Percentiles rank a stretch among this genome's conserved stretches.
Evolutionary conservation across 2,113 vertebrate genomes (phyloP).

Genomic region (Onychostoma macrolepis): DNA sequence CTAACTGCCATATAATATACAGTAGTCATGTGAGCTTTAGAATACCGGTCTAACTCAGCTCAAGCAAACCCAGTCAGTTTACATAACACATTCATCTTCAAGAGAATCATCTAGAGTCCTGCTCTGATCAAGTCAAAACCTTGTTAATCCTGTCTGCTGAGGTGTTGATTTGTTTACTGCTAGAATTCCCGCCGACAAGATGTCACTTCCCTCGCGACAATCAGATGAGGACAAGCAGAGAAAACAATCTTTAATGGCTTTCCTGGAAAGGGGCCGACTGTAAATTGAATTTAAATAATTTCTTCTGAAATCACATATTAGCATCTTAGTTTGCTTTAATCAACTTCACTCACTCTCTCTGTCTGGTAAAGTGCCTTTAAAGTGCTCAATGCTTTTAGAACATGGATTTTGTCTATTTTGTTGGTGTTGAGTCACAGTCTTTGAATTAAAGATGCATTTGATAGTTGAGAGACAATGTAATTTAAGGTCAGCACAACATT

Average conservation of each 20-base stretch:
- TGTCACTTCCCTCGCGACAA: constrained; percentile 38
- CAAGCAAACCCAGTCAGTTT: not conserved
- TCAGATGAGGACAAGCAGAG: constrained; percentile 18
- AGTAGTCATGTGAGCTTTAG: not conserved
- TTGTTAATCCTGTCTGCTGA: constrained; percentile 45
- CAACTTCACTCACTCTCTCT: not conserved
- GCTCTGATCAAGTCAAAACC: constrained; percentile 37
- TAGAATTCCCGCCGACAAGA: constrained; percentile 35
- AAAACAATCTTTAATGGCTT: constrained; percentile 39
- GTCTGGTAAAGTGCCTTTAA: constrained; percentile 18
- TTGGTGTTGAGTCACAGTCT: constrained; percentile 30
- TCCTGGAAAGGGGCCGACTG: constrained; percentile 34
- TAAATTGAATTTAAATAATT: constrained; percentile 48
- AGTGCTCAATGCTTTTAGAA: constrained; percentile 16
- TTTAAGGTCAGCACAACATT: constrained; percentile 34
- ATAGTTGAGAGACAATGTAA: constrained; percentile 41
- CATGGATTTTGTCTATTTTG: constrained; percentile 34
- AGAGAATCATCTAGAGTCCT: constrained; percentile 31
- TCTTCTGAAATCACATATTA: constrained; percentile 40
- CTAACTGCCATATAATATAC: not conserved
- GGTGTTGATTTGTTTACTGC: constrained; percentile 53
- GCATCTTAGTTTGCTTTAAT: constrained; percentile 31
- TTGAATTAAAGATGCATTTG: constrained; percentile 46
- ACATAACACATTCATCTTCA: not conserved
- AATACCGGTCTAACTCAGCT: not conserved